Conservation (phyloP, 2,113 vertebrate species). For the Okapia johnstoni region DNA sequence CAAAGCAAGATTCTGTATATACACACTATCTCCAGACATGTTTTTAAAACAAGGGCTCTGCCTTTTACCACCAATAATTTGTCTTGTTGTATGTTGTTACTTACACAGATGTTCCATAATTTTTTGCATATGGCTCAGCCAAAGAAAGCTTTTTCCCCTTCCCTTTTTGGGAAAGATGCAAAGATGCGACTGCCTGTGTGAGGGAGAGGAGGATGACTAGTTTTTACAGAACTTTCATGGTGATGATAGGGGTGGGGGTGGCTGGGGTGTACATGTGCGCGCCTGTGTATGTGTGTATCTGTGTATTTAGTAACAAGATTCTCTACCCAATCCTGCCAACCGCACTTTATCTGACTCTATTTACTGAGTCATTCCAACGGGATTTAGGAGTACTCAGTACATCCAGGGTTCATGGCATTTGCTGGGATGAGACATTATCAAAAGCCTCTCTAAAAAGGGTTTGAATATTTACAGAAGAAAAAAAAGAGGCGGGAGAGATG, state of each 20-base stretch:
- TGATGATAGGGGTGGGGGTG: background rate
- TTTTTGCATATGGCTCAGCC: slow-evolving; percentile 73
- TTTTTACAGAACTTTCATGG: slow-evolving; percentile 14
- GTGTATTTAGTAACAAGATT: background rate
- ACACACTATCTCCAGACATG: slow-evolving; percentile 56
- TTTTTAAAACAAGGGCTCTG: slow-evolving; percentile 68
- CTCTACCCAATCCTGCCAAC: background rate
- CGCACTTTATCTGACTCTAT: background rate
- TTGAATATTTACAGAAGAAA: slow-evolving; percentile 69
- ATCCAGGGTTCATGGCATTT: slow-evolving; percentile 52
- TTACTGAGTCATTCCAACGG: background rate
- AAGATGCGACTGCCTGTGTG: slow-evolving; percentile 60
- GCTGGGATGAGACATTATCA: slow-evolving; percentile 63
- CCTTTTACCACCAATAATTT: slow-evolving; percentile 73
- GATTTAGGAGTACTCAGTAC: slow-evolving; percentile 15
- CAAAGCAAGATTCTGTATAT: slow-evolving; percentile 40
- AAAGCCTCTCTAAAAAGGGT: slow-evolving; percentile 61
- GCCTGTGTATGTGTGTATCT: background rate
- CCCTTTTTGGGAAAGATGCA: slow-evolving; percentile 70
- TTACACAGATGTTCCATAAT: slow-evolving; percentile 76
- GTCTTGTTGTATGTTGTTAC: slow-evolving; percentile 61
- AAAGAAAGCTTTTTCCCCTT: slow-evolving; percentile 61
- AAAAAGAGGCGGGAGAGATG: background rate
- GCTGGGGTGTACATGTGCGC: background rate
- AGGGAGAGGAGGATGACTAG: slow-evolving; percentile 55